phyloP scores from a whole-genome alignment of 2,888 invertebrate species.

The Neoscelio sp. region DNA sequence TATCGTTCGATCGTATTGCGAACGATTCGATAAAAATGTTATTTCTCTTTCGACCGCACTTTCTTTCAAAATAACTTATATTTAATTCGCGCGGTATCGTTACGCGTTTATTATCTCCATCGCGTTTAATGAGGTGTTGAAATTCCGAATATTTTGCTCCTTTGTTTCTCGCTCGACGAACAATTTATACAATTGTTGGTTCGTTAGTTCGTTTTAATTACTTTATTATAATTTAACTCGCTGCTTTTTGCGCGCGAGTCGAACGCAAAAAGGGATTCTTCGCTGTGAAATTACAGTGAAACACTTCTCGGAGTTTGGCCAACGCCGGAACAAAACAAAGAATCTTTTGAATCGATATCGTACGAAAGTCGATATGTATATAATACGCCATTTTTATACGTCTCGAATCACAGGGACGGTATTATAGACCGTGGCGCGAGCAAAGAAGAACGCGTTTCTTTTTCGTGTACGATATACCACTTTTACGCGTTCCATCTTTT shows the following conservation, averaged over 20 bases:
- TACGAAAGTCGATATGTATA: slow-evolving; percentile 40
- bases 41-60: slow-evolving; percentile 2
- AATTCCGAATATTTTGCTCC: not conserved
- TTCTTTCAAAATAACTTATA: slow-evolving; percentile 31
- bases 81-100: slow-evolving; percentile 9
- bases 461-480: not conserved
- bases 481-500: no score
- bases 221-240: no score
- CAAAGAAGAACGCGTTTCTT: slow-evolving; percentile 19
- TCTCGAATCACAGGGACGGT: slow-evolving; percentile 46
- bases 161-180: slow-evolving; percentile 9
- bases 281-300: slow-evolving; percentile 2
- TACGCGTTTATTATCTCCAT: not conserved
- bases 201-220: not conserved
- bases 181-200: slow-evolving; percentile 21
- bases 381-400: slow-evolving; percentile 49
- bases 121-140: slow-evolving; percentile 4
- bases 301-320: slow-evolving; percentile 7
- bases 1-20: slow-evolving; percentile 21
- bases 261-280: no score
- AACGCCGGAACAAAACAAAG: slow-evolving; percentile 30
- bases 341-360: slow-evolving; percentile 44
- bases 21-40: slow-evolving; percentile 51
- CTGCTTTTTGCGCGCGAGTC: no score
- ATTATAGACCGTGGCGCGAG: slow-evolving; percentile 23